Evolutionary conservation across 2,113 vertebrate genomes (phyloP).

Genomic region (Gavialis gangeticus): DNA sequence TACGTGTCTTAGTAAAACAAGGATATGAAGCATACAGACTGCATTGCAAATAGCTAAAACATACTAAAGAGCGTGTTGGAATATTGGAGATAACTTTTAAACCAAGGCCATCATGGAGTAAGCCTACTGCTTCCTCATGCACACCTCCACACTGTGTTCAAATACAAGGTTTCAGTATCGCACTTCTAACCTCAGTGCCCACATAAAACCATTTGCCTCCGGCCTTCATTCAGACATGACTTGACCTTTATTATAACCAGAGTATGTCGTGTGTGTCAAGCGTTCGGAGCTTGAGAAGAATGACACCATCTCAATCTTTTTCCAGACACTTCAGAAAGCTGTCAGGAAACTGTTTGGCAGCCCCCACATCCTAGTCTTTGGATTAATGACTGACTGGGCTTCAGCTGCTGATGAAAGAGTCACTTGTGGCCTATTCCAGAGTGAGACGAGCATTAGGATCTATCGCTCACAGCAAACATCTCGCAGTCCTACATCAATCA

Average conservation of each 20-base stretch:
- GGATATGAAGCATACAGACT: conserved; percentile 18
- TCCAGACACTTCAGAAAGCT: too few relatives aligned
- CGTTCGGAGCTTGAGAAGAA: background rate
- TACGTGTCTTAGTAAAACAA: conserved; percentile 13
- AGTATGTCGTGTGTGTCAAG: background rate
- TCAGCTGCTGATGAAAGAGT: background rate
- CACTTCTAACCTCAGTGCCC: background rate
- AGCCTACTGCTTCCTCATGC: background rate
- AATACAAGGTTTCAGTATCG: background rate
- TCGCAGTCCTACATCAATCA: background rate
- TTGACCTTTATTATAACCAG: too few relatives aligned
- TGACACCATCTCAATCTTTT: background rate
- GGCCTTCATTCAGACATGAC: background rate
- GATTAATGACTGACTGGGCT: background rate
- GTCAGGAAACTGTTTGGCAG: background rate
- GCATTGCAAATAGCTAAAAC: conserved; percentile 1
- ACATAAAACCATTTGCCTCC: background rate
- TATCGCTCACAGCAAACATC: background rate
- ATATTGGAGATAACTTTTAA: background rate
- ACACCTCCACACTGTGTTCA: background rate
- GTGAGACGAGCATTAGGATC: background rate
- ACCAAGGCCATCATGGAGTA: background rate
- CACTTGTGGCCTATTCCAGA: background rate
- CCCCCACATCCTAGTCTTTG: background rate
- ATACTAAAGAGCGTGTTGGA: background rate